Evolutionary conservation across 92 coral and sea anemone species (phyloP), one percentile per base, ranked within the genome.

Genomic region (Heliopora coerulea): DNA sequence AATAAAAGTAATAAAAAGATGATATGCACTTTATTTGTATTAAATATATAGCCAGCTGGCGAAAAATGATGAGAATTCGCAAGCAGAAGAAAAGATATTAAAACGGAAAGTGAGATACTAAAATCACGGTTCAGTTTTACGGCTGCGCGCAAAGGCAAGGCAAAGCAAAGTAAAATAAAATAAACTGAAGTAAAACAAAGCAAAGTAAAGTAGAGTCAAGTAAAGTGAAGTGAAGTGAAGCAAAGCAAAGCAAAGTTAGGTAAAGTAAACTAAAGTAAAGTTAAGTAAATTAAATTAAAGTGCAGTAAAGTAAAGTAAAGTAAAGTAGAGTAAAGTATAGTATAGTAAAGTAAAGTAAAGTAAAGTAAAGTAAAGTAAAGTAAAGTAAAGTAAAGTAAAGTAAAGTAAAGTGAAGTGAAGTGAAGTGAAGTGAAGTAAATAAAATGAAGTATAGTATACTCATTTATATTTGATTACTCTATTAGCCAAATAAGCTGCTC

Each of bases 401-500:
- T 50, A n/a, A 50, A 50, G 58, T 50, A n/a, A 50, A 50, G 58
- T 50, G 58, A 50, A 50, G 58, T 50, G 58, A 50, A 50, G 58
- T 50, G 58, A 50, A 50, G 58, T 50, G 58, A 50, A 50, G 58
- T 50, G 58, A 50, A 50, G 58, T 23, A 37, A 37, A 37, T 37
- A 37, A 37, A n/a, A n/a, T n/a, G n/a, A n/a, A n/a, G n/a, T n/a
- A n/a, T n/a, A n/a, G n/a, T n/a, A n/a, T n/a, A n/a, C n/a, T n/a
- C n/a, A n/a, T n/a, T n/a, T n/a, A n/a, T n/a, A n/a, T n/a, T n/a
- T n/a, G n/a, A n/a, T n/a, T n/a, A n/a, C n/a, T n/a, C n/a, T n/a
- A n/a, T n/a, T n/a, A n/a, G n/a, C n/a, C n/a, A n/a, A n/a, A n/a
- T n/a, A n/a, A n/a, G n/a, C n/a, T n/a, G n/a, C n/a, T n/a, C n/a